Evolutionary conservation across 2,797 vertebrate genomes (phyloP).

Genomic region (Cynopterus sphinx): DNA sequence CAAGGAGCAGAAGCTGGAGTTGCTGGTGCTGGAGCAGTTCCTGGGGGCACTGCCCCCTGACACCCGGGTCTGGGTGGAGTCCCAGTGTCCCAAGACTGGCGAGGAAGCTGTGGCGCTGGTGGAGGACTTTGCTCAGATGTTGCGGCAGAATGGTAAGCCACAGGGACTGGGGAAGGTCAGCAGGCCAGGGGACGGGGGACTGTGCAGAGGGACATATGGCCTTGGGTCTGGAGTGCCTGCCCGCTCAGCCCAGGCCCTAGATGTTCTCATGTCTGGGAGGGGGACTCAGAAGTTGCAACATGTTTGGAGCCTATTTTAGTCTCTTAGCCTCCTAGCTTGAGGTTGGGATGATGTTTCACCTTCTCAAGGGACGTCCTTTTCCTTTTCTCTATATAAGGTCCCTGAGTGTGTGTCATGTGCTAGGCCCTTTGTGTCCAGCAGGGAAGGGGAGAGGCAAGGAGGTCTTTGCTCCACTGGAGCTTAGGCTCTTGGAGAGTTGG

Average conservation of each 20-base stretch:
- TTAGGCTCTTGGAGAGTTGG: neutral
- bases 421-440: neutral
- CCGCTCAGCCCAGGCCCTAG: no score
- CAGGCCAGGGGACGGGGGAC: neutral
- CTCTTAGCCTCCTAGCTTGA: neutral
- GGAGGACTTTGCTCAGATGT: neutral
- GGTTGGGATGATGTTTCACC: neutral
- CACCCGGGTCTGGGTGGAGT: conserved; percentile 19
- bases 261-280: neutral
- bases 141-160: neutral
- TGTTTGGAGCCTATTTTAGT: neutral
- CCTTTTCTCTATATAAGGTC: neutral
- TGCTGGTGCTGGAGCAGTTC: neutral
- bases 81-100: neutral
- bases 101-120: neutral
- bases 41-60: neutral
- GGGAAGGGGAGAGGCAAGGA: neutral
- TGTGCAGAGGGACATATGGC: neutral
- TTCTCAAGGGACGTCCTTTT: neutral
- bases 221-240: neutral
- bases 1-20: neutral
- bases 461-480: neutral
- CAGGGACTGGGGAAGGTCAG: neutral
- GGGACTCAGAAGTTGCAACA: neutral
- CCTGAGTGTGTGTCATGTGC: neutral